A percentile compares a stretch with the other conserved stretches of the same genome.
phyloP scores from a whole-genome alignment of 1,140 invertebrate species.

The Campodea augens region DNA sequence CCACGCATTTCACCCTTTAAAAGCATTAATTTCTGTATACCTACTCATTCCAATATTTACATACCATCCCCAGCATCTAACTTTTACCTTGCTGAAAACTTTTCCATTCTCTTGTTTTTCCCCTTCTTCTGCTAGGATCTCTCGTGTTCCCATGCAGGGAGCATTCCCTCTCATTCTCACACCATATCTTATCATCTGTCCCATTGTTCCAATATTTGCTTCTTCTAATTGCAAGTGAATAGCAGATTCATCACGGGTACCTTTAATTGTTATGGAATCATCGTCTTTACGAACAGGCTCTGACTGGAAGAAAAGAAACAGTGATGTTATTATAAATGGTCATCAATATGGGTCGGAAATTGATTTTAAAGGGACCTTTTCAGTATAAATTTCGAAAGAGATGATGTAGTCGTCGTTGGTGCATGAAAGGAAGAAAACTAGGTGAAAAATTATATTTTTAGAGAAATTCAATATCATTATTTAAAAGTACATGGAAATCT shows the following conservation, averaged over 20 bases:
- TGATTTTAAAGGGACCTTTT: not conserved
- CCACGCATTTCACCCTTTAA: no score
- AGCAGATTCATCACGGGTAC: conserved; percentile 38
- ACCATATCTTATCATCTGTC: conserved; percentile 63
- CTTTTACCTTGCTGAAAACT: conserved; percentile 76
- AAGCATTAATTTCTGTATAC: no score
- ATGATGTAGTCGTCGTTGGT: not conserved
- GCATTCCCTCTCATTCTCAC: conserved; percentile 46
- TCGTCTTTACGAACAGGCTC: conserved; percentile 32
- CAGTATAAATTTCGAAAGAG: not conserved
- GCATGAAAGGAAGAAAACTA: conserved; percentile 6
- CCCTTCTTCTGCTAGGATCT: conserved; percentile 81
- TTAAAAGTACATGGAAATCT: not conserved
- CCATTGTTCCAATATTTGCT: conserved; percentile 65
- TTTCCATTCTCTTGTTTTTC: conserved; percentile 82
- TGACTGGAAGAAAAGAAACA: conserved; percentile 27
- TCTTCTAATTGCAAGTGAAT: conserved; percentile 49
- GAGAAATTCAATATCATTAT: conserved; percentile 1
- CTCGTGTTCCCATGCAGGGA: conserved; percentile 70
- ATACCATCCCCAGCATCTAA: not conserved
- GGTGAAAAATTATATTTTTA: conserved; percentile 2
- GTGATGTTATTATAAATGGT: conserved; percentile 1
- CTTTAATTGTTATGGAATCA: conserved; percentile 46
- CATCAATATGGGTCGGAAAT: conserved; percentile 2
- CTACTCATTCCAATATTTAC: no score